Evolutionary conservation across 2,888 invertebrate species (phyloP).

Genomic region (Nemotelus pantherinus): DNA sequence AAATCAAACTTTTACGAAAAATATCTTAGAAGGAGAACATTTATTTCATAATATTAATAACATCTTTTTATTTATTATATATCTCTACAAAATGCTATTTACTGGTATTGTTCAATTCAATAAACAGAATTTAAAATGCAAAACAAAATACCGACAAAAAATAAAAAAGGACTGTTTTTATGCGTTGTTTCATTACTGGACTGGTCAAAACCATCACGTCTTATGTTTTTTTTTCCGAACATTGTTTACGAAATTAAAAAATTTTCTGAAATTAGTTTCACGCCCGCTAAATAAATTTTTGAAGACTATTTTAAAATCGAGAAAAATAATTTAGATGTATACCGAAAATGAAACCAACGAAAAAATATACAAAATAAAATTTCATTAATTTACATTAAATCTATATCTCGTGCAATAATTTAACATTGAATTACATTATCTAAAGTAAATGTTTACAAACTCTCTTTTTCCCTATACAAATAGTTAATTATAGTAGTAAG

Average conservation of each 20-base stretch:
- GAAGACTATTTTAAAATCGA: too few relatives aligned
- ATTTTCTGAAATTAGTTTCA: neutral
- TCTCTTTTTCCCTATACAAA: conserved; percentile 12
- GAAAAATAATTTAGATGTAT: too few relatives aligned
- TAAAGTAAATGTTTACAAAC: conserved; percentile 37
- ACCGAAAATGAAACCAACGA: too few relatives aligned
- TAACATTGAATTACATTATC: conserved; percentile 28
- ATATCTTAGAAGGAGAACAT: neutral
- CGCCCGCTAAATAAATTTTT: too few relatives aligned
- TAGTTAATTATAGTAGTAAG: conserved; percentile 17
- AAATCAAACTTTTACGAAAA: neutral
- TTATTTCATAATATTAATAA: conserved; percentile 20
- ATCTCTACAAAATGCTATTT: conserved; percentile 39
- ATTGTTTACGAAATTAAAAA: neutral
- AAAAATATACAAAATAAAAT: neutral
- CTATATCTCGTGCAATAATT: conserved; percentile 35
- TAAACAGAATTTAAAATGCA: neutral
- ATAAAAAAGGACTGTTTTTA: neutral
- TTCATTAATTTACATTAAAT: conserved; percentile 18
- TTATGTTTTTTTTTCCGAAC: too few relatives aligned
- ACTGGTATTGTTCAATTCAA: conserved; percentile 28
- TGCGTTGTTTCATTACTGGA: too few relatives aligned
- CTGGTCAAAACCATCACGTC: too few relatives aligned
- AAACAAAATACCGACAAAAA: neutral
- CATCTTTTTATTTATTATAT: conserved; percentile 34